These are phyloP conservation scores for Lutjanus erythropterus DNA, from an alignment of 2,113 vertebrate genomes.

Conservation along the genomic window DNA sequence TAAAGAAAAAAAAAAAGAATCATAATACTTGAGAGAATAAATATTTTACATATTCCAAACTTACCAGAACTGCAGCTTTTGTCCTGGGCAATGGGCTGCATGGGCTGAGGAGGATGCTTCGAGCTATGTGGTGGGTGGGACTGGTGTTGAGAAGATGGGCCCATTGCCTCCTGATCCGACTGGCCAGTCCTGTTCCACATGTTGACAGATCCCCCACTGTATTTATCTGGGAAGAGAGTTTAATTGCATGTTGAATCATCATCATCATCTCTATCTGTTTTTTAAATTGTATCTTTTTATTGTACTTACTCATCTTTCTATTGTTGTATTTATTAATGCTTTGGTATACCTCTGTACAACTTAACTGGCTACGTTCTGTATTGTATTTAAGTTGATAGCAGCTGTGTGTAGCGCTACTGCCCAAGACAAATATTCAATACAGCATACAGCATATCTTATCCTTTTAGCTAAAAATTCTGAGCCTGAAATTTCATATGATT, in stretches of 20 bases:
- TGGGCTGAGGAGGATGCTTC: constrained; percentile 66
- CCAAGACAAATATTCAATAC: too few relatives aligned
- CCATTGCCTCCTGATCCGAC: constrained; percentile 86
- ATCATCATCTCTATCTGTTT: too few relatives aligned
- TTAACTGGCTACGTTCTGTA: too few relatives aligned
- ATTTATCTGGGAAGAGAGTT: constrained; percentile 63
- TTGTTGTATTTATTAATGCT: too few relatives aligned
- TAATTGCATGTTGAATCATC: not conserved
- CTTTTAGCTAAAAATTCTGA: not conserved
- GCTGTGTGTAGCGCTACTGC: too few relatives aligned
- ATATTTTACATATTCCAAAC: constrained; percentile 54
- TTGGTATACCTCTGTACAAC: too few relatives aligned
- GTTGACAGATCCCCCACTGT: constrained; percentile 87
- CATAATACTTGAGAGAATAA: too few relatives aligned
- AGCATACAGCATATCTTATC: too few relatives aligned
- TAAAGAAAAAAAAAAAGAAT: too few relatives aligned
- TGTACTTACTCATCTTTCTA: too few relatives aligned
- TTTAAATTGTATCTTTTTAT: too few relatives aligned
- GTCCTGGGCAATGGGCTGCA: constrained; percentile 82
- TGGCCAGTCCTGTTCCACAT: constrained; percentile 94
- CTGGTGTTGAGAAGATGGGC: constrained; percentile 78
- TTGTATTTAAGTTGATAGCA: too few relatives aligned
- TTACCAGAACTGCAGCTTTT: constrained; percentile 88
- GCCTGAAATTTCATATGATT: not conserved
- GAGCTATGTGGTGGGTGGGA: constrained; percentile 61